Conservation (phyloP, 2,113 vertebrate genomes). For the Apus apus region DNA sequence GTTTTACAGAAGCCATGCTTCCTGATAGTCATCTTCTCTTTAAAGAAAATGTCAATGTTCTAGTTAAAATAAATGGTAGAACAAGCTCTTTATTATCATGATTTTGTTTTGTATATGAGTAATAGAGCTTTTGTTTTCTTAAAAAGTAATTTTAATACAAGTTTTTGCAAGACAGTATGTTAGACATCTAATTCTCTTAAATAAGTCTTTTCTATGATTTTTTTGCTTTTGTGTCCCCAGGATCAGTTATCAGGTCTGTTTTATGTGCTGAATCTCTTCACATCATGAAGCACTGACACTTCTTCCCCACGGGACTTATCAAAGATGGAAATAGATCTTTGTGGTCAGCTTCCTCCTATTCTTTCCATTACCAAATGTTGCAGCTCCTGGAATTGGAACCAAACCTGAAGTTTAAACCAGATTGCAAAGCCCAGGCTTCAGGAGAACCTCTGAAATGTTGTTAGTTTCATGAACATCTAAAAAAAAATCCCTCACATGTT, state of each 20-base stretch:
- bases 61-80: background rate
- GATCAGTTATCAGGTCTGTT: background rate
- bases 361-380: background rate
- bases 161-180: background rate
- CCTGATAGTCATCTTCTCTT: background rate
- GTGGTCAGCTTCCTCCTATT: background rate
- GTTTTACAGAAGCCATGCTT: background rate
- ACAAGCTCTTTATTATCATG: background rate
- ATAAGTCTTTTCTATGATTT: background rate
- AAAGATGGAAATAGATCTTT: background rate
- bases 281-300: rapidly evolving
- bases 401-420: background rate
- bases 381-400: background rate
- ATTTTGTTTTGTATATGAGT: background rate
- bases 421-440: background rate
- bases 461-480: background rate
- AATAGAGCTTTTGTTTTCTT: background rate
- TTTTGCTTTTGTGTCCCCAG: background rate
- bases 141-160: background rate
- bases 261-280: background rate
- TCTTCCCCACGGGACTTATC: background rate
- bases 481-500: background rate
- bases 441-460: background rate
- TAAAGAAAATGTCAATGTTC: background rate
- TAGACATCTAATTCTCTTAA: background rate